Evolutionary conservation across 2,113 vertebrate genomes (phyloP).

Genomic region (Burhinus bistriatus): DNA sequence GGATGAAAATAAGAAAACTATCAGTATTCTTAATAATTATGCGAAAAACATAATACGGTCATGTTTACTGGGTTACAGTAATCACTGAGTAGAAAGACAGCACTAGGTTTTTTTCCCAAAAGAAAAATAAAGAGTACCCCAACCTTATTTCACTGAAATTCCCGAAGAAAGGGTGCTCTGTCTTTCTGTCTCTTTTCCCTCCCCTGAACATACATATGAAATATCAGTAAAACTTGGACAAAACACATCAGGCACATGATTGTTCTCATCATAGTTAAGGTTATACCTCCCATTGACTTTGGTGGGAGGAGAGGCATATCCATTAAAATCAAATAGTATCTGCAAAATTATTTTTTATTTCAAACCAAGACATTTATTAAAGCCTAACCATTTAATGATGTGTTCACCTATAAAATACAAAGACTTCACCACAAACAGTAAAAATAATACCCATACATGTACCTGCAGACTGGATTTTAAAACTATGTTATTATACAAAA

Average conservation of each 20-base stretch:
- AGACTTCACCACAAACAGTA: not conserved
- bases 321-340: not conserved
- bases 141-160: not conserved
- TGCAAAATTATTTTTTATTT: not conserved
- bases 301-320: not conserved
- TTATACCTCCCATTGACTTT: not conserved
- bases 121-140: not conserved
- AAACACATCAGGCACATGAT: not conserved
- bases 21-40: not conserved
- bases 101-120: not conserved
- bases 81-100: not conserved
- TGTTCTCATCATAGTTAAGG: not conserved
- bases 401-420: not conserved
- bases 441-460: not conserved
- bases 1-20: not conserved
- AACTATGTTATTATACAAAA: not conserved
- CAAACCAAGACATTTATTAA: not conserved
- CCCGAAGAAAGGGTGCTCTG: not conserved
- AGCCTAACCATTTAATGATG: not conserved
- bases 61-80: not conserved
- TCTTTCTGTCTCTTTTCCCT: not conserved
- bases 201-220: not conserved
- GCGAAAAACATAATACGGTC: not conserved
- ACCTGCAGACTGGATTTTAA: not conserved
- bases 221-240: constrained; percentile 7